phyloP scores from a whole-genome alignment of 2,888 invertebrate genomes.

The Drosophila prostipennis region DNA sequence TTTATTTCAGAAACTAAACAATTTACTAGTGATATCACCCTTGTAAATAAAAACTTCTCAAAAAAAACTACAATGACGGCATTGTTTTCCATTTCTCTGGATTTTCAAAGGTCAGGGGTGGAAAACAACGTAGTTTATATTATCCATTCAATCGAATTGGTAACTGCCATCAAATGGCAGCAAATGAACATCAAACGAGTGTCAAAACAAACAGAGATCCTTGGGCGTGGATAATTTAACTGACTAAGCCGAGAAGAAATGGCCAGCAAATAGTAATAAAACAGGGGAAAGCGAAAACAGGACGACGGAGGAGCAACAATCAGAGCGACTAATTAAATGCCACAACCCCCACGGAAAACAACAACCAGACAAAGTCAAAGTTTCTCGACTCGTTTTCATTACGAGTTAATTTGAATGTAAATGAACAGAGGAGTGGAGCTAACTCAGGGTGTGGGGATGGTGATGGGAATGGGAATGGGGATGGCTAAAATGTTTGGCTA shows the following conservation, averaged over 20 bases:
- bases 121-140: constrained; percentile 13
- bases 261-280: constrained; percentile 58
- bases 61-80: constrained; percentile 17
- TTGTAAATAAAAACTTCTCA: neutral
- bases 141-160: constrained; percentile 21
- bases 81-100: constrained; percentile 8
- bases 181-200: constrained; percentile 56
- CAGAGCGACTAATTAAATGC: constrained; percentile 78
- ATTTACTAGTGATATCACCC: neutral
- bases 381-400: constrained; percentile 77
- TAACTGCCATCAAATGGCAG: constrained; percentile 39
- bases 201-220: constrained; percentile 54
- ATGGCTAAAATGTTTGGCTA: constrained; percentile 63
- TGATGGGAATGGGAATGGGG: neutral
- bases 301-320: constrained; percentile 51
- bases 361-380: constrained; percentile 42
- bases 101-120: constrained; percentile 9
- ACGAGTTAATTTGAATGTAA: constrained; percentile 82
- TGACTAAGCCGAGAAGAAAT: constrained; percentile 63
- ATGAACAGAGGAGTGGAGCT: constrained; percentile 62
- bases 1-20: no score
- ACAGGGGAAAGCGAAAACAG: constrained; percentile 18
- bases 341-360: constrained; percentile 58
- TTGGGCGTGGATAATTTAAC: constrained; percentile 59
- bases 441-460: constrained; percentile 2